A percentile compares a stretch with the other conserved stretches of the same genome.
phyloP scores from a whole-genome alignment of 2,888 invertebrate species.

The Odontocerum albicorne region DNA sequence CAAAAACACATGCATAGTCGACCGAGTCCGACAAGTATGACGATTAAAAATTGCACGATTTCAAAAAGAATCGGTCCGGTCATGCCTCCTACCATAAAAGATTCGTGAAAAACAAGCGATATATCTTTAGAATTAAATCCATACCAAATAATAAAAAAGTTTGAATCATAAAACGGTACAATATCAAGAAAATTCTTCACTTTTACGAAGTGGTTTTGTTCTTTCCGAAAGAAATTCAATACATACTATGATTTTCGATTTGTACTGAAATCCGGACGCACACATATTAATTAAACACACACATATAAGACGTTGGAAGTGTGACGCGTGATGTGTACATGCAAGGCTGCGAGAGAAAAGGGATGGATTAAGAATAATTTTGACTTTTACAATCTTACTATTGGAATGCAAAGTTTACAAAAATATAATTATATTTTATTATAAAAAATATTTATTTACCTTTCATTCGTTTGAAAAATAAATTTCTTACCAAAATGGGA shows the following conservation, averaged over 20 bases:
- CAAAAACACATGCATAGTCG: too few species aligned
- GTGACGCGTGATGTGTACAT: background rate
- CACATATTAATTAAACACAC: background rate
- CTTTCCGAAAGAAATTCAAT: background rate
- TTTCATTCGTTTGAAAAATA: background rate
- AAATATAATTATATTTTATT: too few species aligned
- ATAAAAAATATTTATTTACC: too few species aligned
- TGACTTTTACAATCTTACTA: too few species aligned
- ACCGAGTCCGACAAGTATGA: too few species aligned
- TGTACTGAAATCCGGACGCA: background rate
- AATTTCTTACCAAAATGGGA: background rate
- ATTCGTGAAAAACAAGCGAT: too few species aligned
- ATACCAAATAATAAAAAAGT: background rate
- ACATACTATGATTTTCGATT: background rate
- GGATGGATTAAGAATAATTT: constrained; percentile 29
- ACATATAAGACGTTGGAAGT: background rate
- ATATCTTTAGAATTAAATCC: too few species aligned
- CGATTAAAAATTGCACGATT: background rate
- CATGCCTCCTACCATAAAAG: background rate
- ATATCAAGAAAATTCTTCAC: background rate
- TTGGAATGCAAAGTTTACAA: too few species aligned
- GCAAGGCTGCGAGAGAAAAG: constrained; percentile 25
- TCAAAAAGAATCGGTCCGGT: background rate
- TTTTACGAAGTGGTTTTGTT: background rate
- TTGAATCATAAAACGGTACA: background rate